A percentile compares a stretch with the other conserved stretches of the same genome.
Conservation (phyloP, 2,113 vertebrate genomes). For the Myrmophylax atrothorax region DNA sequence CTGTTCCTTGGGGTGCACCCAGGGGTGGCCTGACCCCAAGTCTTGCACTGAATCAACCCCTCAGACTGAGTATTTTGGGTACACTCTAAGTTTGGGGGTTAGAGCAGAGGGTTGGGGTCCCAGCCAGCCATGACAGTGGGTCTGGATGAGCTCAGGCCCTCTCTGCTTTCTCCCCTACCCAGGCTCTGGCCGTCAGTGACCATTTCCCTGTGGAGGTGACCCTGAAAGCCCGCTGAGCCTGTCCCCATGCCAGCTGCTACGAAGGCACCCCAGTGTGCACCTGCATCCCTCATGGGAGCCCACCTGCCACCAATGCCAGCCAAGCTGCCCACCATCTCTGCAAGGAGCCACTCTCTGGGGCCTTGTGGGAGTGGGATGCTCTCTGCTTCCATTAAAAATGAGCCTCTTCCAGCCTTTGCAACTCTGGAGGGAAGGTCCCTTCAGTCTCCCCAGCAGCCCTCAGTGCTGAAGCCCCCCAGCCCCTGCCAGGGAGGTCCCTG, state of each 20-base stretch:
- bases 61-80: not conserved
- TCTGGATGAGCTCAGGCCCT: not conserved
- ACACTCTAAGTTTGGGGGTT: not conserved
- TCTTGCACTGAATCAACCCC: rapidly evolving
- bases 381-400: slow-evolving; percentile 13
- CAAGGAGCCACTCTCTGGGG: rapidly evolving
- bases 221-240: slow-evolving; percentile 18
- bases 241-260: rapidly evolving
- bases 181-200: slow-evolving; percentile 85
- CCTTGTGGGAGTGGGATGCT: not conserved
- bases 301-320: rapidly evolving
- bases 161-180: not conserved
- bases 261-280: rapidly evolving
- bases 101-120: rapidly evolving
- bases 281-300: rapidly evolving
- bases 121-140: not conserved
- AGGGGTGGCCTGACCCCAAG: not conserved
- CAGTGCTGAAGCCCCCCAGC: rapidly evolving
- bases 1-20: not conserved
- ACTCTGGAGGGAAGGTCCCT: not conserved
- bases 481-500: not conserved
- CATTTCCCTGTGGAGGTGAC: slow-evolving; percentile 86
- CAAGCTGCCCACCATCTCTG: rapidly evolving
- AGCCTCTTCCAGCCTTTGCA: not conserved
- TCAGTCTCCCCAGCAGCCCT: not conserved